Conservation (phyloP, 2,797 vertebrate genomes). For the Podarcis lilfordi region DNA sequence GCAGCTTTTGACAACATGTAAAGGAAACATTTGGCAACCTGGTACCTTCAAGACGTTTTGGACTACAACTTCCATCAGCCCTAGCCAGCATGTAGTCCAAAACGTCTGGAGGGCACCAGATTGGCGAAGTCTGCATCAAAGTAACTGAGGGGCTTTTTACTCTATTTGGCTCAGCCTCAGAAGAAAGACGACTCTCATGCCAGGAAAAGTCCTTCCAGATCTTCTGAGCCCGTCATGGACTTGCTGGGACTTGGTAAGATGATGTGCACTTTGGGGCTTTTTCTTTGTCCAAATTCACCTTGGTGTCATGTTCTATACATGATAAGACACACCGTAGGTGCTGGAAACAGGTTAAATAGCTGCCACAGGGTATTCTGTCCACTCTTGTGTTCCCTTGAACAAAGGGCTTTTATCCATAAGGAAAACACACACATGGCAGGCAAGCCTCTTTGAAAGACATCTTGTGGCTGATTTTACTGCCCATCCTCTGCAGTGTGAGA, state of each 20-base stretch:
- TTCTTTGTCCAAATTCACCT: neutral
- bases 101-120: no score
- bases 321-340: no score
- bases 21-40: no score
- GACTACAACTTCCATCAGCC: no score
- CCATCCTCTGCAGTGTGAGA: neutral
- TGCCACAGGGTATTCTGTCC: neutral
- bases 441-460: neutral
- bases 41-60: no score
- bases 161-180: slow-evolving; percentile 78
- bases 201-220: slow-evolving; percentile 85
- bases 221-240: slow-evolving; percentile 88
- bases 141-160: neutral
- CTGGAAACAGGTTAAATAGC: no score
- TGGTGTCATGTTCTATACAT: neutral
- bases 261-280: neutral
- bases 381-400: neutral
- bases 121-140: neutral
- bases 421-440: neutral
- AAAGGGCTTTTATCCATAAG: neutral
- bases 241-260: slow-evolving; percentile 93
- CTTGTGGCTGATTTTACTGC: neutral
- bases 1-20: neutral
- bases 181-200: slow-evolving; percentile 87
- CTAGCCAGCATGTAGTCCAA: neutral